phyloP scores from a whole-genome alignment of 2,797 vertebrate genomes.

The Lycodopsis pacificus region DNA sequence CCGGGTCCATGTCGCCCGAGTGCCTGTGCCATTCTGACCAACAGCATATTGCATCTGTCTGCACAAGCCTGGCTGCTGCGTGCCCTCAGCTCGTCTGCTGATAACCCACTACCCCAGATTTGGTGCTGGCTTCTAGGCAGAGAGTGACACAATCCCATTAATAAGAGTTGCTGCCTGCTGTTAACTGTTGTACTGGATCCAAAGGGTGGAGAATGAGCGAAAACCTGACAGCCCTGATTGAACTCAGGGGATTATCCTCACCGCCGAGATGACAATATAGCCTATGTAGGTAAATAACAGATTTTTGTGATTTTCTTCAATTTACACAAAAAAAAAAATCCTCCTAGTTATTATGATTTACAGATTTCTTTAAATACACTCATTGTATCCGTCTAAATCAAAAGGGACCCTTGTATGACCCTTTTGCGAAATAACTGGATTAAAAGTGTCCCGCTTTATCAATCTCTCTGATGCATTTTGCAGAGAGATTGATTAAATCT shows the following conservation, averaged over 20 bases:
- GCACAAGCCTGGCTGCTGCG: slow-evolving; percentile 28
- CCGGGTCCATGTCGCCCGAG: slow-evolving; percentile 13
- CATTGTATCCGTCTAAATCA: slow-evolving; percentile 14
- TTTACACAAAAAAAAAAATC: not conserved
- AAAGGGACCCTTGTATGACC: slow-evolving; percentile 18
- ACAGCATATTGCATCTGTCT: slow-evolving; percentile 62
- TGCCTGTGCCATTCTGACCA: slow-evolving; percentile 26
- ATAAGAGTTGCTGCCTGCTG: slow-evolving; percentile 70
- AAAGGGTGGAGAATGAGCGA: slow-evolving; percentile 53
- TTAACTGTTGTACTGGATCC: slow-evolving; percentile 58
- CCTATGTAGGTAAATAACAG: not conserved
- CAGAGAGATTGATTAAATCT: slow-evolving; percentile 58
- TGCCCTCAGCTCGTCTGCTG: slow-evolving; percentile 58
- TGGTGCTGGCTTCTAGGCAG: slow-evolving; percentile 60
- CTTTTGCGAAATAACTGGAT: slow-evolving; percentile 45
- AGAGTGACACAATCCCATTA: slow-evolving; percentile 76
- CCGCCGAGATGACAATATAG: slow-evolving; percentile 37
- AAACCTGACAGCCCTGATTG: slow-evolving; percentile 75
- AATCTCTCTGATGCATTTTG: slow-evolving; percentile 51
- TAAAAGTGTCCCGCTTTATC: slow-evolving; percentile 48
- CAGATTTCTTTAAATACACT: not conserved
- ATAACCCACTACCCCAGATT: slow-evolving; percentile 78
- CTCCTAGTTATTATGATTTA: not conserved
- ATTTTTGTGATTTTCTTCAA: not conserved
- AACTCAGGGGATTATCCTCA: slow-evolving; percentile 70